phyloP scores from a whole-genome alignment of 2,113 vertebrate species.

The Spizaetus ornatus region DNA sequence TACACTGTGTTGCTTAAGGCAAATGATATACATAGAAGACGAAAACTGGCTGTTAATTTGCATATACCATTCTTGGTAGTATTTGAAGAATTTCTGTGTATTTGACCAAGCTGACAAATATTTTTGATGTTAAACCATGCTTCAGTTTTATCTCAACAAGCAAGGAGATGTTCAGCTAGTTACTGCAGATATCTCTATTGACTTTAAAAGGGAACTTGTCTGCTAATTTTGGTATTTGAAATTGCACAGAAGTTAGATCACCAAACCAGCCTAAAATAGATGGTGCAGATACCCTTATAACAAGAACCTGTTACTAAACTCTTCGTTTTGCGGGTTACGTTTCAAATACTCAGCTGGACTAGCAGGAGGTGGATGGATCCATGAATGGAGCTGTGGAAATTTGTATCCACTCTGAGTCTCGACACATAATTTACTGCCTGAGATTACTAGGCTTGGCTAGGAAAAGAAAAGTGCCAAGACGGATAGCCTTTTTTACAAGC shows the following conservation, averaged over 20 bases:
- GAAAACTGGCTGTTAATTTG: not conserved
- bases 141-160: not conserved
- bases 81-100: not conserved
- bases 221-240: not conserved
- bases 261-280: not conserved
- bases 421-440: not conserved
- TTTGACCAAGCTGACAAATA: not conserved
- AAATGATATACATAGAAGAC: not conserved
- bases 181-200: not conserved
- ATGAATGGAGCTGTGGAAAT: not conserved
- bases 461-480: not conserved
- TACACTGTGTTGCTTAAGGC: not conserved
- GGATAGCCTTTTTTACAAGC: not conserved
- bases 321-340: not conserved
- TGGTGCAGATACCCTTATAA: not conserved
- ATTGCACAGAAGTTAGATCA: not conserved
- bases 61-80: not conserved
- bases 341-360: not conserved
- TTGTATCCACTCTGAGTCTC: not conserved
- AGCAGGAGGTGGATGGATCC: not conserved
- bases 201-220: not conserved
- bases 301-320: not conserved
- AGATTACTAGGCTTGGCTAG: not conserved
- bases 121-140: not conserved
- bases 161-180: not conserved